Base-by-base conservation (phyloP, 2,888 invertebrate species). In the Epirrhoe alternata region DNA sequence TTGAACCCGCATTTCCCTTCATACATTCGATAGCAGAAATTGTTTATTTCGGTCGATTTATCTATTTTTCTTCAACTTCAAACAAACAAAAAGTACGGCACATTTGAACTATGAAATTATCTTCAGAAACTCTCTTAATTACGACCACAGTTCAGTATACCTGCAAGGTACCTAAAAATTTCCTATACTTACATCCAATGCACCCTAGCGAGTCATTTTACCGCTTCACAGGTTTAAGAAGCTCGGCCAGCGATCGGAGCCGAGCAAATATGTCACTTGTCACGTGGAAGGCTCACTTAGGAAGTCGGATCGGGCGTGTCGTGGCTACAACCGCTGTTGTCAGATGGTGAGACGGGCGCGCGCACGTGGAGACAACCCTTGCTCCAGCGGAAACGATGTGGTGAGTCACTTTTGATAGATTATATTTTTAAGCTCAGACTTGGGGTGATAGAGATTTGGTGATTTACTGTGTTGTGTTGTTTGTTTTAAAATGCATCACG, bases 221-320 rank as follows among this genome's bases (percentile, higher is more conserved):
- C 33, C 33, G 24, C 51, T 47, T 14, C 35, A 89, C 52, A 91
- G 92, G 73, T 84, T 92, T 52, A 89, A 85, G 74, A 90, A 84
- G 71, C 73, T 95, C 4, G 94, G 95, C 50, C 95, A 95, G 16
- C 94, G 96, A 6, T 95, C 96, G 10, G 96, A 96, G 77, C 94
- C 95, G 12, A 88, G 92, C 5, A 93, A 95, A 69, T 97, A 96
- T 84, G 94, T 96, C 75, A 91, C 94, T n/a, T 95, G 96, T 52
- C 94, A 94, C 77, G 89, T 97, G 59, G 95, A 96, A 83, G 96
- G 97, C 0, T 92, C 94, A 7, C 88, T 95, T 70, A 86, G 95
- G 51, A 94, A 94, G 71, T 92, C 95, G 3, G 95, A 95, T 79
- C 86, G 85, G 50, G 95, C 95, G 0, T 90, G 93, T 52, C 81